Evolutionary conservation across 2,797 vertebrate genomes (phyloP).

Genomic region (Fistularia commersonii): DNA sequence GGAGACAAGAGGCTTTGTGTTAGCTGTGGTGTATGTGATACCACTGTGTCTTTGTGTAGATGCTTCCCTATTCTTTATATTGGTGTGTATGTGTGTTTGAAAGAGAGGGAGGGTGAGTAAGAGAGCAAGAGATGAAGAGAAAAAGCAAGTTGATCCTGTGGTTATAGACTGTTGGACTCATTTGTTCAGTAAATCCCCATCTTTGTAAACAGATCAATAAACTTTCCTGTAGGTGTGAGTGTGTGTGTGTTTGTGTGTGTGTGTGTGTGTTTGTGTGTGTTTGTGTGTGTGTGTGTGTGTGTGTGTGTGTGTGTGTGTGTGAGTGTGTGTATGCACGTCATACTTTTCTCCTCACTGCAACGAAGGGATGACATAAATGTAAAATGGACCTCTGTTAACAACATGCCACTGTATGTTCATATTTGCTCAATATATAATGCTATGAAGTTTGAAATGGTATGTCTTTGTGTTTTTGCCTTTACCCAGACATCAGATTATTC

Average conservation of each 20-base stretch:
- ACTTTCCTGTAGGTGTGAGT: constrained; percentile 48
- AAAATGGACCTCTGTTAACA: too few species aligned
- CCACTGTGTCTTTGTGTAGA: constrained; percentile 9
- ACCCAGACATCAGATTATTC: constrained; percentile 91
- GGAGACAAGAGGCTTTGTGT: constrained; percentile 64
- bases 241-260: constrained; percentile 14
- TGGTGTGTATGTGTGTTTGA: constrained; percentile 11
- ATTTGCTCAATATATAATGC: constrained; percentile 7
- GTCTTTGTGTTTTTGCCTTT: constrained; percentile 37
- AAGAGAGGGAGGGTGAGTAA: constrained; percentile 20
- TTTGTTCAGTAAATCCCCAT: constrained; percentile 72
- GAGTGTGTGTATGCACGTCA: constrained; percentile 22
- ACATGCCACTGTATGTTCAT: constrained; percentile 15
- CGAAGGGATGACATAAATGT: constrained; percentile 11
- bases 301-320: constrained; percentile 16
- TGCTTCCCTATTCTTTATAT: background rate
- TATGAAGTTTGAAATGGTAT: constrained; percentile 12
- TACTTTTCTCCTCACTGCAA: constrained; percentile 16
- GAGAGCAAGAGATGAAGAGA: constrained; percentile 43
- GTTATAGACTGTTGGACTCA: constrained; percentile 68
- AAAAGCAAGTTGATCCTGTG: constrained; percentile 56
- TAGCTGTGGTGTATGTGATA: constrained; percentile 44
- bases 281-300: constrained; percentile 12
- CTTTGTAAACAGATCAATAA: constrained; percentile 76
- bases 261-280: constrained; percentile 21